Evolutionary conservation across 2,113 vertebrate genomes (phyloP), one percentile per base, ranked within the genome.

Genomic region (Pholis gunnellus): DNA sequence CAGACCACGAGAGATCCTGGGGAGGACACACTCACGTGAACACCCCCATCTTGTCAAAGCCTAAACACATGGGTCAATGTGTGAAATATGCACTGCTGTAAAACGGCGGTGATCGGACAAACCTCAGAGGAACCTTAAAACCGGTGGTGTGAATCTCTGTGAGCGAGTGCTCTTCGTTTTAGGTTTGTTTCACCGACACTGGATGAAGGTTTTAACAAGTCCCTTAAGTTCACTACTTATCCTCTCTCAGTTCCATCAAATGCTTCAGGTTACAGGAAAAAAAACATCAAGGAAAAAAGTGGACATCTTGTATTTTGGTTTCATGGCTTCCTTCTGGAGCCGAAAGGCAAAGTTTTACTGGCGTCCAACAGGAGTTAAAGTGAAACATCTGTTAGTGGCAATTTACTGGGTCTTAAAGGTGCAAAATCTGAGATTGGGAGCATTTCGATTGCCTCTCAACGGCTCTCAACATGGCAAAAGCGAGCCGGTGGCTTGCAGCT

Each of bases 21-120:
- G 72, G 86, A 87, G 78, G 70, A 87, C 72, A 78, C 59, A 79
- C 64, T 86, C 79, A 88, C 63, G 72, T 87, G 76, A 86, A 84
- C 34, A 77, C 81, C 85, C 72, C 52, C 61, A 73, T 79, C 73
- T 40, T 59, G 61, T 63, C 64, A 25, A 74, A 83, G 79, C 76
- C 76, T 65, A 84, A 86, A 82, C 86, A 87, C 61, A 87, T 90
- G 86, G 90, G 79, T 72, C 80, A 90, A 54, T 31, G 75, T 70
- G 73, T 20, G 63, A 90, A 81, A 79, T 64, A 90, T 90, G 82
- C 76, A 4, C 75, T 77, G 83, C 67, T 88, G 90, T 90, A 85
- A 91, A 88, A 88, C 15, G 6, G 66, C 75, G 71, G 66, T 84
- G 63, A 90, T 88, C 75, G 63, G 59, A 48, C 20, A 48, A 78